These are phyloP conservation scores for Drosophila santomea DNA, from an alignment of 1,140 invertebrate species.

Conservation along the genomic window DNA sequence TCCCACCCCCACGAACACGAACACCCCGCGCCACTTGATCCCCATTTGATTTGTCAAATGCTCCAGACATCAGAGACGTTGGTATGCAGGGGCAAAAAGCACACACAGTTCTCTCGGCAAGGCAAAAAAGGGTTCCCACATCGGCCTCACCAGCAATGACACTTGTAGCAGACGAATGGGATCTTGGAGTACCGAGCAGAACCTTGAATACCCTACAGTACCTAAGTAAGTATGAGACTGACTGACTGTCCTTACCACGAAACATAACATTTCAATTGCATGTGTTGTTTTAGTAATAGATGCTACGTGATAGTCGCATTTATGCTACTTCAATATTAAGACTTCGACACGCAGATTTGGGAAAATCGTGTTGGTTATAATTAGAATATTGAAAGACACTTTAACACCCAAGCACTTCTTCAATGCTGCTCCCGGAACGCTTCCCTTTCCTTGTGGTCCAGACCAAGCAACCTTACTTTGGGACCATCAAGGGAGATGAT, in stretches of 20 bases:
- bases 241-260: no score
- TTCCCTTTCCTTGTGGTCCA: not conserved
- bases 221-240: no score
- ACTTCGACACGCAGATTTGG: not conserved
- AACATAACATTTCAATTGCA: no score
- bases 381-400: no score
- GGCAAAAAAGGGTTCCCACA: conserved; percentile 23
- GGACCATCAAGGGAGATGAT: conserved; percentile 6
- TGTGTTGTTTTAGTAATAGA: no score
- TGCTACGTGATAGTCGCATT: no score
- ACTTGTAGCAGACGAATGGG: conserved; percentile 42
- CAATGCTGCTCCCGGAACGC: not conserved
- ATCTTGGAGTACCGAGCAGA: not conserved
- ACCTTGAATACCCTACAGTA: not conserved
- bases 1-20: conserved; percentile 8
- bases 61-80: conserved; percentile 33
- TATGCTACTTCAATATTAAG: not conserved
- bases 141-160: conserved; percentile 53
- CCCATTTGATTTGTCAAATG: conserved; percentile 76
- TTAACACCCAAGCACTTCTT: not conserved
- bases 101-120: not conserved
- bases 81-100: conserved; percentile 30
- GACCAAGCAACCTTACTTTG: not conserved
- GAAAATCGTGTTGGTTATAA: no score
- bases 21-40: conserved; percentile 46